Conservation (phyloP, 1,140 invertebrate genomes). For the Argopecten irradians region DNA sequence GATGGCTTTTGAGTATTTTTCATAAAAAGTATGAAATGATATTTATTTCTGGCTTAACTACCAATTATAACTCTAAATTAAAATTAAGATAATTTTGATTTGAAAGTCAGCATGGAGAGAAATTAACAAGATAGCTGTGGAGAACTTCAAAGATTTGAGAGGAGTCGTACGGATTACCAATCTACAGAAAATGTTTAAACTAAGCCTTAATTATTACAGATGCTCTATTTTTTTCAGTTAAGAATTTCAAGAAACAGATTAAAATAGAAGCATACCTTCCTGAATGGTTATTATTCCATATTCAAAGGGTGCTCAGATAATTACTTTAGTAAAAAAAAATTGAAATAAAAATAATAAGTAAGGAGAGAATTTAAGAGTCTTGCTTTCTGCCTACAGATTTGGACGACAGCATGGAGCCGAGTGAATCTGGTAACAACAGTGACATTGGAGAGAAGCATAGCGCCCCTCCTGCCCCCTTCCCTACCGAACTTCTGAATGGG, state of each 20-base stretch:
- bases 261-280: neutral
- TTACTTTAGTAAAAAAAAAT: neutral
- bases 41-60: slow-evolving; percentile 10
- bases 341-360: no score
- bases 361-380: neutral
- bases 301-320: neutral
- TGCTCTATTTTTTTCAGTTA: neutral
- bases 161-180: neutral
- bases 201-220: neutral
- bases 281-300: neutral
- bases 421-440: slow-evolving; percentile 45
- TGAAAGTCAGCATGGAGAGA: slow-evolving; percentile 8
- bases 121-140: neutral
- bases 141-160: slow-evolving; percentile 4
- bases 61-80: neutral
- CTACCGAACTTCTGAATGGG: slow-evolving; percentile 53
- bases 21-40: slow-evolving; percentile 5
- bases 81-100: neutral
- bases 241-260: neutral
- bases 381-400: slow-evolving; percentile 53
- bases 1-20: neutral
- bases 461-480: slow-evolving; percentile 26
- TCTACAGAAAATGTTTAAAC: neutral
- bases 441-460: slow-evolving; percentile 52
- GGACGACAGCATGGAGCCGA: slow-evolving; percentile 54